phyloP scores from a whole-genome alignment of 1,140 invertebrate species.

The Scaptomyza pallida region DNA sequence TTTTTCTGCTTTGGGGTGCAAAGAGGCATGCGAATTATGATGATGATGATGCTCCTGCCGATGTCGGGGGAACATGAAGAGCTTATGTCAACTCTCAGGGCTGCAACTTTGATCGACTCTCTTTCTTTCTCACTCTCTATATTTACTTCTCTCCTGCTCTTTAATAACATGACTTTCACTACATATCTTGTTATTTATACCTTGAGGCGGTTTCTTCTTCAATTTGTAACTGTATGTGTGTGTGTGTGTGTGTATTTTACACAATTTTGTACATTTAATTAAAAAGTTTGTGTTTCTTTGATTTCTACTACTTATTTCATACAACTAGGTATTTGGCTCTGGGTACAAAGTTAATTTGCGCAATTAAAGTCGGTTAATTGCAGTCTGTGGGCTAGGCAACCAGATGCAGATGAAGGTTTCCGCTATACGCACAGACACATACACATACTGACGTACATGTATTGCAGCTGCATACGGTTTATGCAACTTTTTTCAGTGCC shows the following conservation, averaged over 20 bases:
- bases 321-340: conserved; percentile 12
- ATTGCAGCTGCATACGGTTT: not conserved
- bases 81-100: conserved; percentile 32
- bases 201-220: not conserved
- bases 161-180: not conserved
- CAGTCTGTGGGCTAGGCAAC: conserved; percentile 34
- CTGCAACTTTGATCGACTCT: conserved; percentile 32
- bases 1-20: conserved; percentile 41
- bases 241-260: conserved; percentile 10
- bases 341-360: conserved; percentile 46
- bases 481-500: conserved; percentile 28
- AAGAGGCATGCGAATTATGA: conserved; percentile 62
- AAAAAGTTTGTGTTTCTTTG: conserved; percentile 51
- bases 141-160: not conserved
- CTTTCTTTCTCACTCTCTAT: not conserved
- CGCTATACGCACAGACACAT: not conserved
- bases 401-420: conserved; percentile 6
- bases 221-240: not conserved
- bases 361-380: conserved; percentile 60
- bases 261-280: conserved; percentile 45
- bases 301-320: conserved; percentile 23
- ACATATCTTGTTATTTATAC: conserved; percentile 3
- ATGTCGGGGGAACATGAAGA: too few relatives aligned
- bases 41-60: too few relatives aligned
- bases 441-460: too few relatives aligned